These are phyloP conservation scores for Procambarus clarkii DNA, from an alignment of 1,140 invertebrate genomes.

Conservation along the genomic window DNA sequence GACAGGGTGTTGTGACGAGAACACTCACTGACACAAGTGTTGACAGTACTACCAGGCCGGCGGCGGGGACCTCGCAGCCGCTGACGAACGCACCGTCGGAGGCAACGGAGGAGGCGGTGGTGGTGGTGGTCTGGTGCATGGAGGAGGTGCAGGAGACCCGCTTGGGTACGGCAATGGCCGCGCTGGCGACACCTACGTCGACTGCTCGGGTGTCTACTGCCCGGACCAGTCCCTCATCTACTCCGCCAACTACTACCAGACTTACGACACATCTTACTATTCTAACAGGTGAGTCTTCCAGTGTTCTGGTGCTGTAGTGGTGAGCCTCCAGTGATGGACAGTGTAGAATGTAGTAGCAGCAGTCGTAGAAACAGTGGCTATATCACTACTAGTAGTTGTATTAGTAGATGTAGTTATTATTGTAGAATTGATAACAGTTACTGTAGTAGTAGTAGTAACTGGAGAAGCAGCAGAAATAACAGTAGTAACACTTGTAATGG, in stretches of 20 bases:
- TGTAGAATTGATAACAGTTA: too few relatives aligned
- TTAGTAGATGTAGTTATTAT: too few relatives aligned
- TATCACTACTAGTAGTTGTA: too few relatives aligned
- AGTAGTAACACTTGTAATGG: too few relatives aligned
- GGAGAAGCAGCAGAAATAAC: too few relatives aligned
- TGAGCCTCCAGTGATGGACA: too few relatives aligned
- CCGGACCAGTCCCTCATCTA: slow-evolving; percentile 65
- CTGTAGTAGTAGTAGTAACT: too few relatives aligned
- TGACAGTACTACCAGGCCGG: slow-evolving; percentile 46
- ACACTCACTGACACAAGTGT: not conserved
- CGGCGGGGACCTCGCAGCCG: slow-evolving; percentile 10
- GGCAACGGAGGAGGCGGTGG: slow-evolving; percentile 39
- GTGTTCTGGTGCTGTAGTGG: too few relatives aligned
- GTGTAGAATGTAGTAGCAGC: too few relatives aligned
- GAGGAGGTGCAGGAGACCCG: slow-evolving; percentile 3
- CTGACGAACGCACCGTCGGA: not conserved
- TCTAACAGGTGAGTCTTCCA: slow-evolving; percentile 31
- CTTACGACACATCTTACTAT: slow-evolving; percentile 50
- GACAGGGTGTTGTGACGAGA: too few relatives aligned
- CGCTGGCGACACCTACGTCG: slow-evolving; percentile 42
- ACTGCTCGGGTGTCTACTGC: slow-evolving; percentile 57
- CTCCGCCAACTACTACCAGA: slow-evolving; percentile 62
- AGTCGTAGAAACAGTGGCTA: too few relatives aligned
- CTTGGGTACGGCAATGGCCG: slow-evolving; percentile 33
- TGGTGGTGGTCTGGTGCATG: not conserved